These are phyloP conservation scores for Mesochorus sp. DNA, from an alignment of 2,888 invertebrate species.

Conservation along the genomic window DNA sequence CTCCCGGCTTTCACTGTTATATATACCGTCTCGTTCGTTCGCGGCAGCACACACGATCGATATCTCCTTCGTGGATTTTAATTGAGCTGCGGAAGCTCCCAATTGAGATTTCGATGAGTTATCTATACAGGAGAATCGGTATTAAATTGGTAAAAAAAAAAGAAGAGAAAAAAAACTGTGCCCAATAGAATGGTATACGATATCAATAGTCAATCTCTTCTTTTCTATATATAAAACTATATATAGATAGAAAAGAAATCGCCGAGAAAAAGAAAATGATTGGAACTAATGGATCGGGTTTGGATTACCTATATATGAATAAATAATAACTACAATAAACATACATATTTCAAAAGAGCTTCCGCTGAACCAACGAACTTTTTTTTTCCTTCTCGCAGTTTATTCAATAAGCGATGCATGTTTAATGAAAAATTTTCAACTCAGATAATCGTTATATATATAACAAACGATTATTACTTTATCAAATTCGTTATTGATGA, in stretches of 20 bases:
- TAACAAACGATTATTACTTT: too few relatives aligned
- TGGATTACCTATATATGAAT: too few relatives aligned
- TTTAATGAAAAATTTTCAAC: too few relatives aligned
- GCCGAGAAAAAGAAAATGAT: not conserved
- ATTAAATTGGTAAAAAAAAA: slow-evolving; percentile 55
- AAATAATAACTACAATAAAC: too few relatives aligned
- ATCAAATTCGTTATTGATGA: not conserved
- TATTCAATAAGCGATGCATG: too few relatives aligned
- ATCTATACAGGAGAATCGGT: slow-evolving; percentile 55
- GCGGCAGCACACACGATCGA: slow-evolving; percentile 59
- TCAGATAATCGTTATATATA: too few relatives aligned
- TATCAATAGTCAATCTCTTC: slow-evolving; percentile 20
- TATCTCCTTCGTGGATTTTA: slow-evolving; percentile 64
- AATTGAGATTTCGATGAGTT: slow-evolving; percentile 62
- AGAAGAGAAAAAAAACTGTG: slow-evolving; percentile 20
- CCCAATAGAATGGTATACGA: slow-evolving; percentile 14
- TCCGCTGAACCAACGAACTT: too few relatives aligned
- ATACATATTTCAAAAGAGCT: too few relatives aligned
- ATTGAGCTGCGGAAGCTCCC: slow-evolving; percentile 64
- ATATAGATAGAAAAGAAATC: too few relatives aligned
- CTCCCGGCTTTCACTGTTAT: not conserved
- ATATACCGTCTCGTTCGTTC: slow-evolving; percentile 38
- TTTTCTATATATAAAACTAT: too few relatives aligned
- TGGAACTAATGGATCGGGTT: not conserved
- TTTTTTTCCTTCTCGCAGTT: too few relatives aligned